These are phyloP conservation scores for Scaptomyza flava DNA, from an alignment of 2,888 invertebrate species.

Conservation along the genomic window DNA sequence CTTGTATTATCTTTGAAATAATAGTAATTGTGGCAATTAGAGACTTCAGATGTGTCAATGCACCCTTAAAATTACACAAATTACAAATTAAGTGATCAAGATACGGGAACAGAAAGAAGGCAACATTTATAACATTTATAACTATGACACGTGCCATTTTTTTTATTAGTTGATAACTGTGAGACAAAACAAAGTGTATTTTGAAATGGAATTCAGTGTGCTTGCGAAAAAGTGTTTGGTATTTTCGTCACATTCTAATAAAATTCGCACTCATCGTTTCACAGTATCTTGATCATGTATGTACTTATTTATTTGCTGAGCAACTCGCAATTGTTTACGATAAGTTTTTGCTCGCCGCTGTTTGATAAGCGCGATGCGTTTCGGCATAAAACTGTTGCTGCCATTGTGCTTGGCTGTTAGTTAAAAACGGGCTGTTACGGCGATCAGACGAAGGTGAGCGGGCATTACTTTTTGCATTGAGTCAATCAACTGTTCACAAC, in stretches of 20 bases:
- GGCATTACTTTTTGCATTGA: slow-evolving; percentile 8
- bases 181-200: slow-evolving; percentile 9
- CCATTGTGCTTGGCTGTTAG: slow-evolving; percentile 32
- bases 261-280: slow-evolving; percentile 1
- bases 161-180: neutral
- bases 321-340: slow-evolving; percentile 3
- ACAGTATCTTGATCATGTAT: neutral
- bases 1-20: neutral
- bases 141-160: neutral
- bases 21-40: neutral
- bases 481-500: slow-evolving; percentile 14
- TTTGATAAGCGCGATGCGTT: slow-evolving; percentile 45
- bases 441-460: slow-evolving; percentile 37
- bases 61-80: neutral
- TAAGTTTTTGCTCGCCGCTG: slow-evolving; percentile 2
- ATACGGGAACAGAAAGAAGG: neutral
- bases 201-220: slow-evolving; percentile 27
- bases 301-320: slow-evolving; percentile 17
- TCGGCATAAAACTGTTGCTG: slow-evolving; percentile 42
- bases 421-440: slow-evolving; percentile 49
- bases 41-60: neutral
- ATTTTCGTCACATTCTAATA: slow-evolving; percentile 35
- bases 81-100: neutral
- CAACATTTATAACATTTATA: neutral
- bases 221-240: slow-evolving; percentile 23